Percentiles rank a stretch among this genome's conserved stretches.
phyloP scores from a whole-genome alignment of 1,140 invertebrate species.

The Bradynema listronoti region DNA sequence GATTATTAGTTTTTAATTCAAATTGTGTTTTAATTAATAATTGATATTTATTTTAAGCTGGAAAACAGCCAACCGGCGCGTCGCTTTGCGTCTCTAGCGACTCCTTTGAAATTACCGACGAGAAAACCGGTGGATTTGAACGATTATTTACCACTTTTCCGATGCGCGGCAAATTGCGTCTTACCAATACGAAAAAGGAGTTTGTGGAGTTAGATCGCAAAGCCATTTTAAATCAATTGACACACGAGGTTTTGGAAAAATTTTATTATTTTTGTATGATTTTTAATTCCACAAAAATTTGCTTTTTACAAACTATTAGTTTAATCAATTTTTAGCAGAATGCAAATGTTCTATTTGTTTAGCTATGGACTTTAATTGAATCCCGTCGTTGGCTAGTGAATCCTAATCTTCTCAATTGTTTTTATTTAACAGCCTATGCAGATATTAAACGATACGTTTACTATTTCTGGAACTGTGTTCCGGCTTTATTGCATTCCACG shows the following conservation, averaged over 20 bases:
- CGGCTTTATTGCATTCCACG: constrained; percentile 32
- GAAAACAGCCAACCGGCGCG: constrained; percentile 12
- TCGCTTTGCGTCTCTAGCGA: constrained; percentile 15
- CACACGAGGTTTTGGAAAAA: constrained; percentile 20
- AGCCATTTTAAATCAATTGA: constrained; percentile 17
- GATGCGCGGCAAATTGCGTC: constrained; percentile 14
- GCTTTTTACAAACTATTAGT: constrained; percentile 3
- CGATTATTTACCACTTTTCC: no score
- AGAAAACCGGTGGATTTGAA: no score
- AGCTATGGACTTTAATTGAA: constrained; percentile 29
- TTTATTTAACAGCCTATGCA: constrained; percentile 33
- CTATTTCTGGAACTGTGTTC: constrained; percentile 36
- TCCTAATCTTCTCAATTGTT: constrained; percentile 20
- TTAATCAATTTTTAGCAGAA: no score
- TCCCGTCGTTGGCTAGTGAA: constrained; percentile 20
- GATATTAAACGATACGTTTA: constrained; percentile 37
- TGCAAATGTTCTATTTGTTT: no score
- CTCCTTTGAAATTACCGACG: no score
- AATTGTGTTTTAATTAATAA: no score
- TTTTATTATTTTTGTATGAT: neutral
- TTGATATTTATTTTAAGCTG: no score
- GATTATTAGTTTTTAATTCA: no score
- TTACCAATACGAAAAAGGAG: constrained; percentile 26
- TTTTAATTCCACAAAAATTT: constrained; percentile 1
- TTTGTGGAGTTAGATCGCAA: constrained; percentile 28